A percentile compares a stretch with the other conserved stretches of the same genome.
These are phyloP conservation scores for Siderastrea radians DNA, from an alignment of 92 coral and sea anemone genomes.

Conservation along the genomic window DNA sequence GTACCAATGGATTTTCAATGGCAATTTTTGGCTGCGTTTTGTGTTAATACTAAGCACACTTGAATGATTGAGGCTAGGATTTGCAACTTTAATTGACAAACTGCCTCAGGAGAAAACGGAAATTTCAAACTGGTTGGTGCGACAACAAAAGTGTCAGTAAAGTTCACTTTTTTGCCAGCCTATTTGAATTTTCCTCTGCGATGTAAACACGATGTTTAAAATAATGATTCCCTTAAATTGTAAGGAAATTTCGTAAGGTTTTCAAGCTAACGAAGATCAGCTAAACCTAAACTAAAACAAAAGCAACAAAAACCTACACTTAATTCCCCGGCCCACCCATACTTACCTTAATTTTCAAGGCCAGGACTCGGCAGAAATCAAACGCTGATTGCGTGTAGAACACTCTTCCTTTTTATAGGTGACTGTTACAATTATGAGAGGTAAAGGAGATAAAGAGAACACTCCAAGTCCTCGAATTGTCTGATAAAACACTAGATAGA, in stretches of 20 bases:
- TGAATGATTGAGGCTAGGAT: too few species aligned
- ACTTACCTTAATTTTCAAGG: not conserved
- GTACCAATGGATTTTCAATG: too few species aligned
- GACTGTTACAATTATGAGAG: not conserved
- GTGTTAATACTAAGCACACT: too few species aligned
- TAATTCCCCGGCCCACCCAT: not conserved
- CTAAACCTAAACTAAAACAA: not conserved
- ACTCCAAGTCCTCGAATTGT: conserved; percentile 3
- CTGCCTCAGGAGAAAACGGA: too few species aligned
- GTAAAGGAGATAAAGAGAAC: not conserved
- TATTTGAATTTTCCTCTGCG: too few species aligned
- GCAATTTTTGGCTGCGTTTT: too few species aligned
- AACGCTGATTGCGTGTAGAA: not conserved
- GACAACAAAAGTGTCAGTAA: too few species aligned
- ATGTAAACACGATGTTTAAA: too few species aligned
- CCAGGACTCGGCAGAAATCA: not conserved
- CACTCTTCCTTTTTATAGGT: conserved; percentile 26
- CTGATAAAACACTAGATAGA: not conserved
- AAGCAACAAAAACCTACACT: not conserved
- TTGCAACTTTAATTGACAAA: too few species aligned
- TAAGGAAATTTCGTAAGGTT: not conserved
- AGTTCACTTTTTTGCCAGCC: too few species aligned
- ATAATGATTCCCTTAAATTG: not conserved
- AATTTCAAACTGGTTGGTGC: too few species aligned
- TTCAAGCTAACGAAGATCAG: not conserved